Evolutionary conservation across 2,797 vertebrate species (phyloP).

Genomic region (Tangara arthus): DNA sequence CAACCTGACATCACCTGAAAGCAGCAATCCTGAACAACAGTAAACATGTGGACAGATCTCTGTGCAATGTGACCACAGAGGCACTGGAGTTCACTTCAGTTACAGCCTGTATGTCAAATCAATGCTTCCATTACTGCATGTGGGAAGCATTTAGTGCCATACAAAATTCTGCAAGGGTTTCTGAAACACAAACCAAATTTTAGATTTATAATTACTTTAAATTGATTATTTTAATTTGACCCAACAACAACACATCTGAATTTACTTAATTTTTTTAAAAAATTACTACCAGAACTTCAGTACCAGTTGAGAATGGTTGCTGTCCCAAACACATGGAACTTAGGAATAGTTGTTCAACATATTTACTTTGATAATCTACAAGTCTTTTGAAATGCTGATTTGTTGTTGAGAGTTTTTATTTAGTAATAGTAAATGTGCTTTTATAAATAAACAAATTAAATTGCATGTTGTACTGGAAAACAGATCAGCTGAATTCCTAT

Average conservation of each 20-base stretch:
- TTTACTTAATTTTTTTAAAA: neutral
- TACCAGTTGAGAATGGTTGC: neutral
- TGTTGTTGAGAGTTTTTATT: neutral
- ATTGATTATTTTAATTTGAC: neutral
- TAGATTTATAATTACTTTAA: neutral
- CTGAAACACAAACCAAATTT: conserved; percentile 7
- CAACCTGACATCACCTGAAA: neutral
- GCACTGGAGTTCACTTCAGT: neutral
- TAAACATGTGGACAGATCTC: neutral
- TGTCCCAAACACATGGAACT: neutral
- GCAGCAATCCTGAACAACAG: neutral
- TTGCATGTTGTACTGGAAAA: neutral
- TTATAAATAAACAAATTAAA: neutral
- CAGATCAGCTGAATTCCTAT: neutral
- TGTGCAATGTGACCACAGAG: neutral
- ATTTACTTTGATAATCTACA: neutral
- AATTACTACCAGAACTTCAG: neutral
- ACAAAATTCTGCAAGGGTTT: neutral
- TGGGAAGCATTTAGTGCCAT: conserved; percentile 12
- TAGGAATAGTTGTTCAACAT: neutral
- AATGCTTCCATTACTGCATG: neutral
- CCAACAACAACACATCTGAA: neutral
- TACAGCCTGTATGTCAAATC: neutral
- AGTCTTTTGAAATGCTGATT: neutral
- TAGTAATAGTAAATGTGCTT: neutral